Conservation (phyloP, 2,888 invertebrate species). For the Papilio demoleus region DNA sequence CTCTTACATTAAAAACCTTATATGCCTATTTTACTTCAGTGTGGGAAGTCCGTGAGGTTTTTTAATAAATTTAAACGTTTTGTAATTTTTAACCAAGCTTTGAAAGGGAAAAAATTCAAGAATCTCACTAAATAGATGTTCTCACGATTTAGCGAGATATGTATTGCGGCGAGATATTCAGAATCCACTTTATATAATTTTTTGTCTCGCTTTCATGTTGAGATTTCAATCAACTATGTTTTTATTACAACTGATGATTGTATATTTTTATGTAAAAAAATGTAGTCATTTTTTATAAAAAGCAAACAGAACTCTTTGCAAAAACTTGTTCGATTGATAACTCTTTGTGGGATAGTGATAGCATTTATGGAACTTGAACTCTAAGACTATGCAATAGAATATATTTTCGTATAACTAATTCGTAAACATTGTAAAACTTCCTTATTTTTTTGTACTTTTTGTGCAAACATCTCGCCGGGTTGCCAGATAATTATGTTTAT, state of each 20-base stretch:
- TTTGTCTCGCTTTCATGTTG: not conserved
- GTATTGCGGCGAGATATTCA: no score
- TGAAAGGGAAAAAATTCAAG: no score
- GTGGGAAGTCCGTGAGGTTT: no score
- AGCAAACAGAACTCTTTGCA: constrained; percentile 1
- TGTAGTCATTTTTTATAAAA: not conserved
- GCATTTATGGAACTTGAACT: not conserved
- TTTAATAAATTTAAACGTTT: no score
- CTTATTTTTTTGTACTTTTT: constrained; percentile 20
- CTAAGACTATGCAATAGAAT: not conserved
- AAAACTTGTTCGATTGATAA: constrained; percentile 13
- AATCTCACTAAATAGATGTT: no score
- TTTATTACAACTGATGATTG: constrained; percentile 15
- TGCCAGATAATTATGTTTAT: constrained; percentile 18
- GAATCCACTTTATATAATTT: not conserved
- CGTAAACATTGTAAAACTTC: constrained; percentile 9
- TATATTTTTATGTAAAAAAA: not conserved
- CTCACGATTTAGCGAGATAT: no score
- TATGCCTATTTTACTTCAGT: no score
- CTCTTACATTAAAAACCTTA: no score
- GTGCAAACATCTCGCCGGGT: constrained; percentile 4
- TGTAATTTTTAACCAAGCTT: no score
- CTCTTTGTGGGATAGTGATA: constrained; percentile 3
- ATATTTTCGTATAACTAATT: not conserved
- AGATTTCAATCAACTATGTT: not conserved